Evolutionary conservation across 1,140 invertebrate genomes (phyloP), one percentile per base, ranked within the genome.

Genomic region (Ceratosolen fusciceps): DNA sequence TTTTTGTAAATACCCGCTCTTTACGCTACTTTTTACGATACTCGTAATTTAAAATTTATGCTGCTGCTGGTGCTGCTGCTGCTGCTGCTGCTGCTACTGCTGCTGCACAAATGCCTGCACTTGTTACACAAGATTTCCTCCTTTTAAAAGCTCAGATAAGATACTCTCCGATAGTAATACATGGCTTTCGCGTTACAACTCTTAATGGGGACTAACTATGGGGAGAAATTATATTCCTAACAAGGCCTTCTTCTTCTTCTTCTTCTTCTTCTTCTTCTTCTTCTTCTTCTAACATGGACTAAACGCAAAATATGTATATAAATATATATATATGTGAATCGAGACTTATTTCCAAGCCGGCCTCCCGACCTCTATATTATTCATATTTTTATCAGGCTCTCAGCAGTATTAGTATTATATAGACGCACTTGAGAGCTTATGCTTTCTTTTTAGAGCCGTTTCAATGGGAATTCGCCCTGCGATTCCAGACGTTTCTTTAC

Each of bases 11-110:
- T 60, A 60, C 72, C 31, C n/a, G 52, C 34, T 16, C 39, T 56
- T 72, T 26, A 56, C 49, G 31, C 49, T 0, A 56, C 16, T 60
- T 62, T 74, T 74, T 62, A 74, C 14, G 72, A 74, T 58, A 24
- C 24, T 14, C 37, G 37, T 74, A 60, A 74, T 43, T 43, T 60
- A 60, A 74, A 43, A 12, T 74, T 60, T 74, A 74, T 62, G 56
- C 31, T n/a, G n/a, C n/a, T n/a, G n/a, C n/a, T n/a, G n/a, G n/a
- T n/a, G n/a, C n/a, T n/a, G n/a, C n/a, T n/a, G n/a, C n/a, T n/a
- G n/a, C n/a, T n/a, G n/a, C n/a, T n/a, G n/a, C n/a, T n/a, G n/a
- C n/a, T n/a, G n/a, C n/a, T n/a, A n/a, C n/a, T n/a, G n/a, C n/a
- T n/a, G n/a, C n/a, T 37, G 37, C n/a, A 14, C 72, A 43, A 47